Percentiles rank a stretch among this genome's conserved stretches.
Conservation (phyloP, 2,797 vertebrate genomes). For the Scleropages formosus region DNA sequence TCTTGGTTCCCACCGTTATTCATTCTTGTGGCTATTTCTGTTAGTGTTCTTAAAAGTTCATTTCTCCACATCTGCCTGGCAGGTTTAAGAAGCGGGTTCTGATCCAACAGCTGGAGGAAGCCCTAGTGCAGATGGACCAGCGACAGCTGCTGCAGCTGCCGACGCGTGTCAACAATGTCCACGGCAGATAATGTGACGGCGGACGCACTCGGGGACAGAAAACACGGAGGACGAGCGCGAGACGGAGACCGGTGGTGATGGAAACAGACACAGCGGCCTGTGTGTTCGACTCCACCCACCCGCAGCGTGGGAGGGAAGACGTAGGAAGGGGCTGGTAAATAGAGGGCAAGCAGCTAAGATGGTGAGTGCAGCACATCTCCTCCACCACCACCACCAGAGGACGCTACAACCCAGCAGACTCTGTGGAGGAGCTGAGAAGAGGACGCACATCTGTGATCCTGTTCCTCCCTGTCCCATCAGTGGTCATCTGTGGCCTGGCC, state of each 20-base stretch:
- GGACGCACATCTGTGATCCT: background rate
- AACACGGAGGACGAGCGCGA: slow-evolving; percentile 7
- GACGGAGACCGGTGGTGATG: background rate
- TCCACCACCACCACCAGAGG: slow-evolving; percentile 6
- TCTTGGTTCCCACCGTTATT: too few species aligned
- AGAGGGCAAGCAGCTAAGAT: slow-evolving; percentile 4
- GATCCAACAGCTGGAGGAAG: slow-evolving; percentile 92
- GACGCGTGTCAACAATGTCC: slow-evolving; percentile 76
- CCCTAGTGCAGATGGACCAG: slow-evolving; percentile 80
- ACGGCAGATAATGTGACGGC: slow-evolving; percentile 73
- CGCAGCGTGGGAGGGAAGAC: background rate
- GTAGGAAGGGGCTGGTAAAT: slow-evolving; percentile 2
- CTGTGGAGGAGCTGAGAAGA: background rate
- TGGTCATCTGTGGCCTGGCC: too few species aligned
- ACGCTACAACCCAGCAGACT: slow-evolving; percentile 10
- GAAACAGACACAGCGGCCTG: slow-evolving; percentile 12
- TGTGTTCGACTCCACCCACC: too few species aligned
- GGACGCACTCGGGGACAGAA: slow-evolving; percentile 13
- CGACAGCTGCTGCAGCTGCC: slow-evolving; percentile 52
- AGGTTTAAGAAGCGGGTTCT: slow-evolving; percentile 98
- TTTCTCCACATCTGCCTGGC: slow-evolving; percentile 33
- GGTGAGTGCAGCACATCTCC: slow-evolving; percentile 12
- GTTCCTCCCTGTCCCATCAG: background rate
- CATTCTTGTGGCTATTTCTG: too few species aligned
- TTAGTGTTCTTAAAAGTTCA: too few species aligned